phyloP scores from a whole-genome alignment of 2,797 vertebrate genomes.

The Rhinoraja longicauda region DNA sequence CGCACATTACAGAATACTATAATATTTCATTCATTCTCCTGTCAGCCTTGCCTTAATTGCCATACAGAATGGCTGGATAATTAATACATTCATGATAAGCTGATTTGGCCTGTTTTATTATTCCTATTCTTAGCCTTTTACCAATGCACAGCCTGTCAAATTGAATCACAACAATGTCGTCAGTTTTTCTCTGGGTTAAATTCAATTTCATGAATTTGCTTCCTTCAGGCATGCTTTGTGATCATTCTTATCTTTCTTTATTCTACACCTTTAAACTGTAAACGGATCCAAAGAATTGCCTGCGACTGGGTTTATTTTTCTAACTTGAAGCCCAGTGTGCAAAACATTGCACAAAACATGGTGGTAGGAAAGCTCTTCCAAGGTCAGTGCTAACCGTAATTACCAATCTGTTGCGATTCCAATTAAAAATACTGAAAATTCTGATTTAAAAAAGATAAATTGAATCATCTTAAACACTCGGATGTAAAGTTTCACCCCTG shows the following conservation, averaged over 20 bases:
- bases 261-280: background rate
- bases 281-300: background rate
- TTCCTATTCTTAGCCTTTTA: background rate
- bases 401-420: background rate
- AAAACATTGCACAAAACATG: too few relatives aligned
- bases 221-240: background rate
- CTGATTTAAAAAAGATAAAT: background rate
- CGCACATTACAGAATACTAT: background rate
- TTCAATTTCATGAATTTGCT: constrained; percentile 4
- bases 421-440: background rate
- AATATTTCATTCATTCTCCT: background rate
- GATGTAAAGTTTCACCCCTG: background rate
- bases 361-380: background rate
- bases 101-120: background rate
- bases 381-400: background rate
- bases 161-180: background rate
- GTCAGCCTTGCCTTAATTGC: background rate
- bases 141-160: background rate
- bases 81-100: constrained; percentile 12
- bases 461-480: background rate
- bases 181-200: background rate
- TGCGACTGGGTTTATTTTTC: background rate
- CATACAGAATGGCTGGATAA: background rate
- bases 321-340: background rate
- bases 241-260: background rate